Percentiles rank a stretch among this genome's conserved stretches.
phyloP scores from a whole-genome alignment of 2,797 vertebrate species.

The Saxicola maurus region DNA sequence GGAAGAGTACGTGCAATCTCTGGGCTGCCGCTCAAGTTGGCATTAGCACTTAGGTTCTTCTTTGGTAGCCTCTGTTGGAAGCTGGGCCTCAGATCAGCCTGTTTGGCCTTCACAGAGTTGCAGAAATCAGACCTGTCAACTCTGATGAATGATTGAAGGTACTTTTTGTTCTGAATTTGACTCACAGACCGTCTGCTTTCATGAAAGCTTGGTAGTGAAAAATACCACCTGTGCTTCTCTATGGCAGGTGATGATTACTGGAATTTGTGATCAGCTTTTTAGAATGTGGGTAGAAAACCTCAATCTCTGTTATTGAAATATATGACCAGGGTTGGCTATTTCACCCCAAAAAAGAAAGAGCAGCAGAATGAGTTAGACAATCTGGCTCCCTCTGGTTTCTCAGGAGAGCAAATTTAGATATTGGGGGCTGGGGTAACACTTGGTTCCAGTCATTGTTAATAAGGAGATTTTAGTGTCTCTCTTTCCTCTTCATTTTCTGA shows the following conservation, averaged over 20 bases:
- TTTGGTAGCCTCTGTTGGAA: background rate
- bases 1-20: background rate
- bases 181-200: background rate
- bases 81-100: background rate
- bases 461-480: accelerated
- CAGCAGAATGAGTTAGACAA: background rate
- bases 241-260: background rate
- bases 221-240: background rate
- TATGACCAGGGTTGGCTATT: background rate
- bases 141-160: background rate
- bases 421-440: background rate
- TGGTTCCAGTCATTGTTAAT: background rate
- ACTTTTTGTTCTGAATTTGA: background rate
- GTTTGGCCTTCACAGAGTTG: background rate
- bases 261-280: background rate
- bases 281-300: accelerated
- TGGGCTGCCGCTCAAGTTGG: background rate
- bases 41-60: background rate
- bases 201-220: background rate
- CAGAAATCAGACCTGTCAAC: background rate
- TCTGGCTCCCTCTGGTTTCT: background rate
- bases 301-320: background rate
- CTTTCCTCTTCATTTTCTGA: background rate
- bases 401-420: background rate
- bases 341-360: background rate